Percentiles rank a stretch among this genome's conserved stretches.
phyloP scores from a whole-genome alignment of 1,140 invertebrate species.

The Bombus difficillimus region DNA sequence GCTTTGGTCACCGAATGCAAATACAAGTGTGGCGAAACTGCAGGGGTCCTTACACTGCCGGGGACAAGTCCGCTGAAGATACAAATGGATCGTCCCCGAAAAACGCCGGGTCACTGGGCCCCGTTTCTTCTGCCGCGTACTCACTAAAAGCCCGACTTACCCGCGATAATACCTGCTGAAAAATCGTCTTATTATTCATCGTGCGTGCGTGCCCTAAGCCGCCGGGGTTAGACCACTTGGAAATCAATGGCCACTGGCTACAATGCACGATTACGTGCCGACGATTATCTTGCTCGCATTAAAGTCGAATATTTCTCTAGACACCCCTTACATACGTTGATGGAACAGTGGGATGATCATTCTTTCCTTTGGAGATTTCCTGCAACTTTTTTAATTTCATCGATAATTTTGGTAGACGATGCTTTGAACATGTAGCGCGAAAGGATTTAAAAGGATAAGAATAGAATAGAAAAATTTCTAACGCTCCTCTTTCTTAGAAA shows the following conservation, averaged over 20 bases:
- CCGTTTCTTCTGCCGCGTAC: conserved; percentile 1
- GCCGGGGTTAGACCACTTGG: neutral
- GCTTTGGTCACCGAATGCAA: conserved; percentile 59
- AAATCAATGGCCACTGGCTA: conserved; percentile 33
- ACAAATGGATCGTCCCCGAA: conserved; percentile 66
- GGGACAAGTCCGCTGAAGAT: conserved; percentile 64
- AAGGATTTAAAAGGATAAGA: too few species aligned
- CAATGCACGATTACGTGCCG: conserved; percentile 35
- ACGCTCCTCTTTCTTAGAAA: too few species aligned
- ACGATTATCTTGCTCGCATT: conserved; percentile 40
- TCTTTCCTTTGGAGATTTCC: neutral
- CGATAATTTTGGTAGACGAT: too few species aligned
- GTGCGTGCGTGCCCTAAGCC: conserved; percentile 6
- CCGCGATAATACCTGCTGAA: conserved; percentile 62
- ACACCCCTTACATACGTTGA: too few species aligned
- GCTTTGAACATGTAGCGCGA: too few species aligned
- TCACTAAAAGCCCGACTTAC: conserved; percentile 52
- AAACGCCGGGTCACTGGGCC: conserved; percentile 47
- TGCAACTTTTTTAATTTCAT: too few species aligned
- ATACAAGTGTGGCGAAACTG: conserved; percentile 69
- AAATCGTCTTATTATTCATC: conserved; percentile 67
- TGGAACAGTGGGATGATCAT: neutral
- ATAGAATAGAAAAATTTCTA: too few species aligned
- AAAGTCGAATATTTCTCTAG: conserved; percentile 42
- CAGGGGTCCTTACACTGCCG: conserved; percentile 66